Evolutionary conservation across 92 coral and sea anemone species (phyloP), one percentile per base, ranked within the genome.

Genomic region (Zoanthus solanderi): DNA sequence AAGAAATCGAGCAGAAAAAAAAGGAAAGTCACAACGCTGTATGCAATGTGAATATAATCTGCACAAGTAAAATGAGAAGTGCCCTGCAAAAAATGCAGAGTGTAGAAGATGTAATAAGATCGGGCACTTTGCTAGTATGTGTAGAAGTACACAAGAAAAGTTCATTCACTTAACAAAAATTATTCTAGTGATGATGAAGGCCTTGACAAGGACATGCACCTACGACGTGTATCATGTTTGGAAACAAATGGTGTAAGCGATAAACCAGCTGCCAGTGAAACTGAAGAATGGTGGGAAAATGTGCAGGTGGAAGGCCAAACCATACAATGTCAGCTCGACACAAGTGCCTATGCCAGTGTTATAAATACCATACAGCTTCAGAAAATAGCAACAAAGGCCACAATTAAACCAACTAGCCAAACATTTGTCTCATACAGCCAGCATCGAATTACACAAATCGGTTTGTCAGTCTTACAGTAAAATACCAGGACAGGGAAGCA

Each of bases 381-480:
- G 82, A 63, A 74, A 76, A 79, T 78, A 76, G 92, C 93, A 31
- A 86, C 89, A 30, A 76, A 83, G 10, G 83, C 92, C 52, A 86
- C 54, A 68, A 82, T 93, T 83, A 93, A 88, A 87, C 73, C 78
- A 86, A 93, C 92, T 93, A 46, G 74, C 76, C 28, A 91, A 73
- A 87, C 73, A 46, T 83, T 91, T 17, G 92, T 93, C 46, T 91
- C 84, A 29, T 84, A 84, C 65, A 84, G 93, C 53, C 89, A 84
- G 76, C 93, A 91, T 76, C 88, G 79, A 34, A 91, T 89, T 15
- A 76, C 78, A 34, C 92, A 92, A 45, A 83, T 63, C 88, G 91
- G 90, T 42, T 81, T 32, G 54, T 83, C 46, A 66, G 74, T 61
- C 88, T 87, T 13, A 83, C 81, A 23, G 89, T 89, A 37, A 78